Conservation (phyloP, 2,113 vertebrate species). For the Corythoichthys intestinalis region DNA sequence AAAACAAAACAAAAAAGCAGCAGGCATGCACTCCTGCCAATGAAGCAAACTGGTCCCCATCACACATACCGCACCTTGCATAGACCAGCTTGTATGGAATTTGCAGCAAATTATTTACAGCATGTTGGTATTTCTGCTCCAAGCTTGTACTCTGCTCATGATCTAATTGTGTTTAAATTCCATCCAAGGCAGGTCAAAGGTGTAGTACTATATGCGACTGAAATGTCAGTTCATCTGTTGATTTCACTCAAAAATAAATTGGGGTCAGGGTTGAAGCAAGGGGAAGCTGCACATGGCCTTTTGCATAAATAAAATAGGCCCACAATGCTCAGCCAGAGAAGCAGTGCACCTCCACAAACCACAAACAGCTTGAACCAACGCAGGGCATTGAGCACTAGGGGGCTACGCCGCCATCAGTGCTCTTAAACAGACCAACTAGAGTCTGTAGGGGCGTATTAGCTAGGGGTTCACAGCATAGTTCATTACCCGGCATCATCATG, state of each 20-base stretch:
- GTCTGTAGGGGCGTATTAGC: slow-evolving; percentile 8
- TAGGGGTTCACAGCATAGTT: background rate
- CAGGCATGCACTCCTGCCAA: slow-evolving; percentile 62
- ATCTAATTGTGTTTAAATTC: slow-evolving; percentile 44
- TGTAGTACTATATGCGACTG: slow-evolving; percentile 27
- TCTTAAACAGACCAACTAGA: slow-evolving; percentile 14
- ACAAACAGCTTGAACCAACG: slow-evolving; percentile 39
- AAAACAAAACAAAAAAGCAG: slow-evolving; percentile 52
- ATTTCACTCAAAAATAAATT: slow-evolving; percentile 41
- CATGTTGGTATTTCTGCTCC: background rate
- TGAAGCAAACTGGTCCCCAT: slow-evolving; percentile 45
- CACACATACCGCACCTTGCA: slow-evolving; percentile 50
- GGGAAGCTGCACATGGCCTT: slow-evolving; percentile 38
- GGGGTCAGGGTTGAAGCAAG: slow-evolving; percentile 42
- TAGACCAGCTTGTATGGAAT: slow-evolving; percentile 69
- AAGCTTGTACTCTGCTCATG: slow-evolving; percentile 5
- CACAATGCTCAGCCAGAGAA: slow-evolving; percentile 60
- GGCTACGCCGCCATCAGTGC: background rate
- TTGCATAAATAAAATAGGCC: slow-evolving; percentile 44
- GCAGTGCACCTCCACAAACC: slow-evolving; percentile 46
- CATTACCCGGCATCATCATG: slow-evolving; percentile 4
- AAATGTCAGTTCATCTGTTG: slow-evolving; percentile 31
- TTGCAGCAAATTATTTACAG: background rate
- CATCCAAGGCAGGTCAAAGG: slow-evolving; percentile 64
- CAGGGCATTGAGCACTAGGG: slow-evolving; percentile 28